Evolutionary conservation across 2,113 vertebrate genomes (phyloP).

Genomic region (Noctilio leporinus): DNA sequence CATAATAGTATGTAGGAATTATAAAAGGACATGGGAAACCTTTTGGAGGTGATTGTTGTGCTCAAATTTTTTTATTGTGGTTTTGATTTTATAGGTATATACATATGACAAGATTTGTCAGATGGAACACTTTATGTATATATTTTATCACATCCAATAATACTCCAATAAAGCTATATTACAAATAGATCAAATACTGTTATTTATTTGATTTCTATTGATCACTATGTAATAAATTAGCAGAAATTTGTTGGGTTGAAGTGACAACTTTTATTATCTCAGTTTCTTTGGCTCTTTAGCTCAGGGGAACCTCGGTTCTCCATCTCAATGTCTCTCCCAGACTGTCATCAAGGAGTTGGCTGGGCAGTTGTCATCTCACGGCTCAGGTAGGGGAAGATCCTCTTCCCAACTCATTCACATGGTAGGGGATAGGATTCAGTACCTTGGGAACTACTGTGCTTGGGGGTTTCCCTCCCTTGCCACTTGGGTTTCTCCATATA

Average conservation of each 20-base stretch:
- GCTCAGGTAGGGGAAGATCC: background rate
- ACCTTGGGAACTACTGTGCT: background rate
- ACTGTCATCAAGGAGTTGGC: background rate
- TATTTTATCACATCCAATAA: background rate
- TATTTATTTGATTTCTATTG: background rate
- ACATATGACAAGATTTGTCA: background rate
- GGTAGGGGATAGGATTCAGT: background rate
- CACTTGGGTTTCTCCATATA: background rate
- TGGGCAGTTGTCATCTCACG: background rate
- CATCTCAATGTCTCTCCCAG: background rate
- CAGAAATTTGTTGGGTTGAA: background rate
- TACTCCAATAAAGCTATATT: background rate
- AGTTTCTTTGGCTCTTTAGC: background rate
- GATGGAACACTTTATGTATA: background rate
- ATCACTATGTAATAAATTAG: background rate
- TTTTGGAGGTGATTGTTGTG: background rate
- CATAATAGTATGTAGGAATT: background rate
- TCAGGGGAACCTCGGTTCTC: background rate
- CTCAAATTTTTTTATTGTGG: background rate
- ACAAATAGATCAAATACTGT: background rate
- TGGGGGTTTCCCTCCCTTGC: background rate
- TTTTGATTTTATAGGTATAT: background rate
- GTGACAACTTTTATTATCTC: background rate
- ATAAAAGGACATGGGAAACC: too few relatives aligned
- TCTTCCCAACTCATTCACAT: background rate